A percentile compares a stretch with the other conserved stretches of the same genome.
These are phyloP conservation scores for Linhomoeus sp. DNA, from an alignment of 2,888 invertebrate species.

Conservation along the genomic window DNA sequence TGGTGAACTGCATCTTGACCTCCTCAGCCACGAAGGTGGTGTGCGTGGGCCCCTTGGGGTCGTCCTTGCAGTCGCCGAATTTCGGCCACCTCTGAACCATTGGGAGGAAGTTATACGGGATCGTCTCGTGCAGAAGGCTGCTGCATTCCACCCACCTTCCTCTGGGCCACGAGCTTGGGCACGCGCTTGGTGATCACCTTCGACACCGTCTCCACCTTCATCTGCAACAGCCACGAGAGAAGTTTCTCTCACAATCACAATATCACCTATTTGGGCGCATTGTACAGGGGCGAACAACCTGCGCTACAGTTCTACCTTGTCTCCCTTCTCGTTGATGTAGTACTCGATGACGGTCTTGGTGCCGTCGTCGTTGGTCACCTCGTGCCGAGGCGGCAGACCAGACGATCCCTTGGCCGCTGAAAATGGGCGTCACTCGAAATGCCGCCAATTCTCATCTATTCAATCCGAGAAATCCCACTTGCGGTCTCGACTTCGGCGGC, in stretches of 20 bases:
- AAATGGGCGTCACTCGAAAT: too few relatives aligned
- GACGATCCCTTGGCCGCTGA: too few relatives aligned
- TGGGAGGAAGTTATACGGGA: too few relatives aligned
- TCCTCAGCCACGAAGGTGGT: conserved; percentile 90
- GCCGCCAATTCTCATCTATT: too few relatives aligned
- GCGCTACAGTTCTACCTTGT: conserved; percentile 51
- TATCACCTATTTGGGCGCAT: too few relatives aligned
- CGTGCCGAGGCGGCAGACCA: too few relatives aligned
- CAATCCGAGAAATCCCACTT: too few relatives aligned
- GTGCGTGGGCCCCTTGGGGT: conserved; percentile 94
- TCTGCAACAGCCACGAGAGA: neutral
- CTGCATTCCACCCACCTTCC: too few relatives aligned
- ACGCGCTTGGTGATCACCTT: conserved; percentile 67
- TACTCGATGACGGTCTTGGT: conserved; percentile 79
- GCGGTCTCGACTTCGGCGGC: too few relatives aligned
- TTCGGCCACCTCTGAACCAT: conserved; percentile 59
- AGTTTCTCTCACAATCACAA: neutral
- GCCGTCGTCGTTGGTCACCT: conserved; percentile 40
- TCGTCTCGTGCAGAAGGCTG: too few relatives aligned
- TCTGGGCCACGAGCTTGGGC: conserved; percentile 58
- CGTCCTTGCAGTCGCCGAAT: conserved; percentile 70
- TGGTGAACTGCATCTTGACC: conserved; percentile 57
- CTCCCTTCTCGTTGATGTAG: conserved; percentile 59
- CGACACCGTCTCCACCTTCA: conserved; percentile 45
- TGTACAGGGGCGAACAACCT: too few relatives aligned